These are phyloP conservation scores for Elegia similella DNA, from an alignment of 2,888 invertebrate species.

Conservation along the genomic window DNA sequence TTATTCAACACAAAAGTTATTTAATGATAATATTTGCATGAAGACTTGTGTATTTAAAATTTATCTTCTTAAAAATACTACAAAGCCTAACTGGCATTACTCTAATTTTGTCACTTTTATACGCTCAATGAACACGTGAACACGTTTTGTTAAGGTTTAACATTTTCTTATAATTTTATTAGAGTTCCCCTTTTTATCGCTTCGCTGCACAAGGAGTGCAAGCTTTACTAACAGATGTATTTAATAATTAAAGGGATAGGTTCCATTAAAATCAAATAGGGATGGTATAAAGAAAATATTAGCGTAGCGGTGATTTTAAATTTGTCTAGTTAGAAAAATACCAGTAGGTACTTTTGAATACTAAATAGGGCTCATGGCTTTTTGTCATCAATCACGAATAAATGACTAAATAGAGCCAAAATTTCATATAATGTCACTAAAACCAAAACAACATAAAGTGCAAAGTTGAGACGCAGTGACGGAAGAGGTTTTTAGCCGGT, in stretches of 20 bases:
- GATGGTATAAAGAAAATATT: constrained; percentile 21
- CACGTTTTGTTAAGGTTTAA: not conserved
- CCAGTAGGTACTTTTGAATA: no score
- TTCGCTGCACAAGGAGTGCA: not conserved
- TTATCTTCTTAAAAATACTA: not conserved
- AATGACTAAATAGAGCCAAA: no score
- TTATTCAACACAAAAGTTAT: no score
- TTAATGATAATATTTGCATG: no score
- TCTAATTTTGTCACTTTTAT: not conserved
- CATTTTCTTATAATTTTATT: not conserved
- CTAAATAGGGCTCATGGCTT: no score
- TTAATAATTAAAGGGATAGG: constrained; percentile 50
- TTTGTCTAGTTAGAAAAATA: no score
- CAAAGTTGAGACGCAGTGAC: no score
- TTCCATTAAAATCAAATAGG: constrained; percentile 41
- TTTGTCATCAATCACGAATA: no score
- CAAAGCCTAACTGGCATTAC: not conserved
- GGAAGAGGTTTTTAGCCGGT: no score
- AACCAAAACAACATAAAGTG: no score
- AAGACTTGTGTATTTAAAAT: not conserved
- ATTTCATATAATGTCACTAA: no score
- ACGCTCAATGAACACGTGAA: not conserved
- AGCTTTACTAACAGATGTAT: constrained; percentile 44
- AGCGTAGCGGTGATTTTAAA: constrained; percentile 4
- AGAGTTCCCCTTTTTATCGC: not conserved